Evolutionary conservation across 2,113 vertebrate genomes (phyloP), one percentile per base, ranked within the genome.

Genomic region (Eurystomus gularis): DNA sequence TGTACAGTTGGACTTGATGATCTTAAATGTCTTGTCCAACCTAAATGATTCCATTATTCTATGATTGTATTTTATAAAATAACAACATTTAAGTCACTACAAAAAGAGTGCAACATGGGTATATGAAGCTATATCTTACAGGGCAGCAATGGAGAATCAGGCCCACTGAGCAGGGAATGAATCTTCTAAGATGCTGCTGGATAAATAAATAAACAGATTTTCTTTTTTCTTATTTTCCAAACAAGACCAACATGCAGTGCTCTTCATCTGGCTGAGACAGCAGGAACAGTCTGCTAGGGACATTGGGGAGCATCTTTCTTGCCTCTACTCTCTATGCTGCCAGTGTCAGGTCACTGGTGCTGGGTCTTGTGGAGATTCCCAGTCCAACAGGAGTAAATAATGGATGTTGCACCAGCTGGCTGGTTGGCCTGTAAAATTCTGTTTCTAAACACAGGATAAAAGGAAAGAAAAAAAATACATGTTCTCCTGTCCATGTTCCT

Each of bases 361-460:
- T 88, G 65, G 68, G 91, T 86, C 86, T 94, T 83, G 58, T 69
- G 95, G 95, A 96, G 95, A 96, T 88, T 97, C 97, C 97, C 93
- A 96, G 94, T 86, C 94, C 97, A 95, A 81, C 39, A 79, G 68
- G 70, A 89, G 77, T 98, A 97, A 98, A 98, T 98, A 98, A 98
- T 98, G 94, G 86, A 98, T 98, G 98, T 68, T 94, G 92, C 78
- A 91, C 95, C 97, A 97, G 97, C 97, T 98, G 97, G 95, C 35
- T 81, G 79, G 35, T 54, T 73, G 90, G 86, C 95, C 96, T 87
- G 94, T 93, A 96, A 96, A 84, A 95, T 95, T 97, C 97, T 93
- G 44, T 96, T 96, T 95, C 93, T 95, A 94, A 97, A 94, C 90
- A 90, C 70, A 96, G 85, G 79, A 96, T 94, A 66, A 85, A 96